A percentile compares a stretch with the other conserved stretches of the same genome.
phyloP scores from a whole-genome alignment of 2,888 invertebrate genomes.

The Eupithecia dodoneata region DNA sequence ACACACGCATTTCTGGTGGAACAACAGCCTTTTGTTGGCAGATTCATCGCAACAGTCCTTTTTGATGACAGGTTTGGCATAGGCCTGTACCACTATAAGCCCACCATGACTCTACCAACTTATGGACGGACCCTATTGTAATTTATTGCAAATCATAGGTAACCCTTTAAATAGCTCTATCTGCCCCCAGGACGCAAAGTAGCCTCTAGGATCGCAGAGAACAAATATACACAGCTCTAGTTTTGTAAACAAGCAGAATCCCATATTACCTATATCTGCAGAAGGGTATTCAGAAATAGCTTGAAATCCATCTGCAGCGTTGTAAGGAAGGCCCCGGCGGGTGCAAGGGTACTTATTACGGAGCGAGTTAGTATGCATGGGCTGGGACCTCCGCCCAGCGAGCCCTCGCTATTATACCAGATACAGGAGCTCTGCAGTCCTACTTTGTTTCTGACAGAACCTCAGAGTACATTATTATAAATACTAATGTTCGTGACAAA shows the following conservation, averaged over 20 bases:
- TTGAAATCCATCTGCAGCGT: slow-evolving; percentile 18
- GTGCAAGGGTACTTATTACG: slow-evolving; percentile 72
- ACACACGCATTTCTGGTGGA: no score
- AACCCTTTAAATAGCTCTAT: background rate
- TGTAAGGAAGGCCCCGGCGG: slow-evolving; percentile 31
- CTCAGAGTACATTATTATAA: background rate
- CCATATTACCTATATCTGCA: background rate
- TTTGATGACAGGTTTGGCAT: background rate
- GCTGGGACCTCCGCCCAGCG: slow-evolving; percentile 71
- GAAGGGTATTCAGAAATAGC: slow-evolving; percentile 24
- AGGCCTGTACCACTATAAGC: background rate
- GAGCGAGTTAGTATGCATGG: slow-evolving; percentile 81
- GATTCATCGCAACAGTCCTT: background rate
- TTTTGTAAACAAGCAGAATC: background rate
- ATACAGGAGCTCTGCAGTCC: slow-evolving; percentile 5
- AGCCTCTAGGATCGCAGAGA: background rate
- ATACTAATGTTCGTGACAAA: background rate
- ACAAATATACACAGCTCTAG: slow-evolving; percentile 55
- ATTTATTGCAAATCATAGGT: background rate
- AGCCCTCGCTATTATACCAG: slow-evolving; percentile 65
- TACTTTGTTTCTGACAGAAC: background rate
- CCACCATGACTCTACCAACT: background rate
- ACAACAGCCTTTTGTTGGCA: background rate
- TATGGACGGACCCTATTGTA: background rate
- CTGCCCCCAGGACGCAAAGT: background rate